Conservation (phyloP, 2,888 invertebrate genomes). For the Stenodera caucasica region DNA sequence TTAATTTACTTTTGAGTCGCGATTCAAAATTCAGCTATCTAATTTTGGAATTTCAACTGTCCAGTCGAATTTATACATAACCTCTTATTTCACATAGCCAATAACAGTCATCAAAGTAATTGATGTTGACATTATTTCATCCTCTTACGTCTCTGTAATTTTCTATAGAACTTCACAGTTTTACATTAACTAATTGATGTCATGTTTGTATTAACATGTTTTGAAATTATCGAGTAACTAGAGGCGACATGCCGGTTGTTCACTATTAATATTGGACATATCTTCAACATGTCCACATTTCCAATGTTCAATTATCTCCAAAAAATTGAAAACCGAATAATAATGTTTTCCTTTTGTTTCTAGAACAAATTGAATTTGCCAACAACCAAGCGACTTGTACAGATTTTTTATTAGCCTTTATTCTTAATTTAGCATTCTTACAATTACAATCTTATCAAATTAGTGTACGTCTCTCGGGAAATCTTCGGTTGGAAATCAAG, state of each 20-base stretch:
- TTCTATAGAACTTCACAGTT: constrained; percentile 18
- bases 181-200: constrained; percentile 26
- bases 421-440: constrained; percentile 31
- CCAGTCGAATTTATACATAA: background rate
- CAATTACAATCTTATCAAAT: constrained; percentile 33
- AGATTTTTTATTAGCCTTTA: constrained; percentile 28
- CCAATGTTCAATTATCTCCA: too few relatives aligned
- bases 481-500: constrained; percentile 28
- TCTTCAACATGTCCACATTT: too few relatives aligned
- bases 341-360: background rate
- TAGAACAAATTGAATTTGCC: constrained; percentile 21
- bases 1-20: too few relatives aligned
- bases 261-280: constrained; percentile 7
- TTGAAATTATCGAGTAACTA: constrained; percentile 15
- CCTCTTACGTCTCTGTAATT: constrained; percentile 26
- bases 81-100: constrained; percentile 14
- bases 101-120: constrained; percentile 43
- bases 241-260: background rate
- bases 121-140: constrained; percentile 38
- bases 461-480: constrained; percentile 29
- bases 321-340: constrained; percentile 3
- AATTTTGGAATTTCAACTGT: background rate
- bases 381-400: constrained; percentile 11
- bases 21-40: too few relatives aligned
- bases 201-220: constrained; percentile 19